These are phyloP conservation scores for Aurelia aurita DNA, from an alignment of 30 jellyfish, hydroid and myxozoan genomes.

Conservation along the genomic window DNA sequence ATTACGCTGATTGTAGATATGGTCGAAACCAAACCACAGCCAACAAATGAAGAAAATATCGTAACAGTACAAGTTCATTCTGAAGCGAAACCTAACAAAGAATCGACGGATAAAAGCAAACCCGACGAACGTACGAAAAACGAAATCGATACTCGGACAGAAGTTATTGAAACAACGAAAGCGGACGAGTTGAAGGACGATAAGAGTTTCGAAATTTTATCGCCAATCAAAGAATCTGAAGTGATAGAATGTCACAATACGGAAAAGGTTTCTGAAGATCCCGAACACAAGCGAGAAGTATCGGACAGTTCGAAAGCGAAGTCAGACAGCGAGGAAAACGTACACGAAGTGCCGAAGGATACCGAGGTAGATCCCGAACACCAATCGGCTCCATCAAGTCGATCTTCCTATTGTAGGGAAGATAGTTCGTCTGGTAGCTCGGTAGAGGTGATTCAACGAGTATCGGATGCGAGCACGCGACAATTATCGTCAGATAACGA, in stretches of 20 bases:
- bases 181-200: conserved; percentile 14
- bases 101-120: not conserved
- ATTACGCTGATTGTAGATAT: not conserved
- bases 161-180: not conserved
- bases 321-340: not conserved
- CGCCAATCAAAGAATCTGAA: conserved; percentile 1
- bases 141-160: not conserved
- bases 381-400: not conserved
- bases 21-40: not conserved
- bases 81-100: not conserved
- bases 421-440: conserved; percentile 63
- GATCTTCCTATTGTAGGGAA: conserved; percentile 23
- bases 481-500: not conserved
- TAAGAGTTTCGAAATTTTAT: conserved; percentile 25
- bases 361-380: not conserved
- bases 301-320: not conserved
- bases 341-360: not conserved
- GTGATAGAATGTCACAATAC: not conserved
- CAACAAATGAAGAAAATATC: not conserved
- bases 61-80: conserved; percentile 6
- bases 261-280: not conserved
- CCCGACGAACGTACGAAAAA: not conserved
- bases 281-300: not conserved
- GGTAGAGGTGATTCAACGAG: conserved; percentile 33
- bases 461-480: conserved; percentile 1